Evolutionary conservation across 30 jellyfish, hydroid and myxozoan genomes (phyloP), one percentile per base, ranked within the genome.

Genomic region (Aurelia aurita): DNA sequence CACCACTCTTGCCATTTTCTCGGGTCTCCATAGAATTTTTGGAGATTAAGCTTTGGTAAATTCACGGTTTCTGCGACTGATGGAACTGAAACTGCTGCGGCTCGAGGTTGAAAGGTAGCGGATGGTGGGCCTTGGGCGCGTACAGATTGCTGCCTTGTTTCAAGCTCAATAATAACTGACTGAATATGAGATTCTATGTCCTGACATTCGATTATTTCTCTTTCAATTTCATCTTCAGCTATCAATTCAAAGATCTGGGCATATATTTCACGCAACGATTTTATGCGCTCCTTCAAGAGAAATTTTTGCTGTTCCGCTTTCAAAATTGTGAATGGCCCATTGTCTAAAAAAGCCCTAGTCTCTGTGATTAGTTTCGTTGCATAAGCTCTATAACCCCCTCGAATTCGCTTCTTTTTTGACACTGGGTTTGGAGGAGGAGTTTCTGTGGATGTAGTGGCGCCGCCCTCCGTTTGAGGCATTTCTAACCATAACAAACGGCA

Each of bases 1-100:
- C 90, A 80, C 82, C 82, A 80, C 35, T 68, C 90, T 26, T 45
- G 82, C 90, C 90, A 80, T 22, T 26, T 60, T 15, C 62, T 18
- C 12, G 78, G 79, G 79, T 76, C 88, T 19, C 88, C 88, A 16
- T 31, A 28, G 53, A 13, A 76, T 43, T 57, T 76, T 15, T 63
- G 61, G 11, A 76, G 45, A 5, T 55, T 35, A 5, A 76, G 35
- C 64, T 55, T 58, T 7, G 88, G 88, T 4, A 76, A 71, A 25
- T 39, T 72, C n/a, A n/a, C n/a, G n/a, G n/a, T n/a, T n/a, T n/a
- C n/a, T n/a, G 10, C 65, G 19, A 66, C 44, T 13, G 55, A n/a
- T n/a, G n/a, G n/a, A n/a, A n/a, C n/a, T n/a, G 18, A 9, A 13
- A 20, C 78, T 9, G 54, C 12, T n/a, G 12, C 55, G 18, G n/a